Conservation (phyloP, 2,797 vertebrate species). For the Astyanax mexicanus region DNA sequence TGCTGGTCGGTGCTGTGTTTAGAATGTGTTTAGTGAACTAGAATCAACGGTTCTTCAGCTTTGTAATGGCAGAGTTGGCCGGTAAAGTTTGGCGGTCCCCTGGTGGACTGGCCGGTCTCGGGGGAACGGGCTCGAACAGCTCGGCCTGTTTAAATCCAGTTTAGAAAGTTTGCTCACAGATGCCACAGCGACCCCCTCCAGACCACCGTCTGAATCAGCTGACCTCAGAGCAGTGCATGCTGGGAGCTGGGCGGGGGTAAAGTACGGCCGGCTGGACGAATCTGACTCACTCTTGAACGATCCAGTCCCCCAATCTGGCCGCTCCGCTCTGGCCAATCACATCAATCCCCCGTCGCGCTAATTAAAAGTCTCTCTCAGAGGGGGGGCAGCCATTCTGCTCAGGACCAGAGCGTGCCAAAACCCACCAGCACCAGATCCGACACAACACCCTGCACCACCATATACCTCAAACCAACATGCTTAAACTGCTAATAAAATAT, state of each 20-base stretch:
- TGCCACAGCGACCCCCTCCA: constrained; percentile 28
- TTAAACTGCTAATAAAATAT: too few species aligned
- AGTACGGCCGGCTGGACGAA: constrained; percentile 19
- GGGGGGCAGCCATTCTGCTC: constrained; percentile 3
- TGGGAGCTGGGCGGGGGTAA: constrained; percentile 25
- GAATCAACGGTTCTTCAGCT: too few species aligned
- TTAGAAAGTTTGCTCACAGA: constrained; percentile 36
- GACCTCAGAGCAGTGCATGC: constrained; percentile 35
- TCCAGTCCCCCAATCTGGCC: background rate
- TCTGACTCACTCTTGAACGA: constrained; percentile 20
- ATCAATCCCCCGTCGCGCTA: constrained; percentile 34
- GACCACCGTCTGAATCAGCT: constrained; percentile 39
- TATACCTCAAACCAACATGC: too few species aligned
- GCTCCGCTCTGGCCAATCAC: constrained; percentile 13
- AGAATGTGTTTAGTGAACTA: too few species aligned
- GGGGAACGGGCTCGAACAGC: constrained; percentile 20
- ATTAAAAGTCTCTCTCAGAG: constrained; percentile 42
- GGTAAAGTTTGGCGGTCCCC: background rate
- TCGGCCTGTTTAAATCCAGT: constrained; percentile 16
- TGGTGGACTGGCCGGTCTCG: background rate
- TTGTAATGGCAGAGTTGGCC: background rate
- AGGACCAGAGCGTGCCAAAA: background rate
- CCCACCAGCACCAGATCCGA: background rate
- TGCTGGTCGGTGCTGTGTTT: too few species aligned
- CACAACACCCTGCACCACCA: background rate